Base-by-base conservation (phyloP, 2,113 vertebrate species). In the Chloropsis hardwickii region DNA sequence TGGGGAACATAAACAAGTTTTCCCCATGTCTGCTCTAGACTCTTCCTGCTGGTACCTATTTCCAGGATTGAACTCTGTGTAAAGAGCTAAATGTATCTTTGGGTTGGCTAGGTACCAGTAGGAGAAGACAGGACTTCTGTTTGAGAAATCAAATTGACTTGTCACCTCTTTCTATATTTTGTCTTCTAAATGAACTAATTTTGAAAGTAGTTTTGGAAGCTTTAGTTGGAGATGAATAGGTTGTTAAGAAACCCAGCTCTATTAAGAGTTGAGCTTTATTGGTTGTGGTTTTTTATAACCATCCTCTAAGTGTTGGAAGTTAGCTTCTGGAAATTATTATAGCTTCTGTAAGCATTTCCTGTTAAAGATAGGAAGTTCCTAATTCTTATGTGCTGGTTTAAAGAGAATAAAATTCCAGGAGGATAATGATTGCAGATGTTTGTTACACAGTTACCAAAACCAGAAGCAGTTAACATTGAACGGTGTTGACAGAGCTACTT, bases 21-120 rank as follows among this genome's bases (percentile, higher is more conserved):
- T 39, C 29, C 23, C 15, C 3, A 0, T 19, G 10, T 31, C 18
- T 89, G 19, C 33, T 58, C 0, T 22, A 28, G 56, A 31, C 14
- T 67, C 5, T 37, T 87, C 8, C 3, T 17, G 31, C 39, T 56
- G 22, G 10, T 74, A 37, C 4, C 25, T 10, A 2, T 82, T 88
- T 83, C 12, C 17, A 58, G 51, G 54, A 67, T 2, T 44, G 16
- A 66, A 14, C 19, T 88, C 16, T 39, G 3, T 31, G 73, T 15
- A 50, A 74, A 51, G 39, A 74, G 7, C 14, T 78, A n/a, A 73
- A 28, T 39, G 1, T 39, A 1, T 69, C 4, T 83, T 88, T 57
- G 35, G 23, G 27, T 81, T 80, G 89, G 28, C 25, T 28, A 73
- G 6, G 2, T 86, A 76, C 1, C 42, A 45, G 3, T 45, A 65